Base-by-base conservation (phyloP, 35 echinoderm and acorn worm species). In the Anneissia japonica region DNA sequence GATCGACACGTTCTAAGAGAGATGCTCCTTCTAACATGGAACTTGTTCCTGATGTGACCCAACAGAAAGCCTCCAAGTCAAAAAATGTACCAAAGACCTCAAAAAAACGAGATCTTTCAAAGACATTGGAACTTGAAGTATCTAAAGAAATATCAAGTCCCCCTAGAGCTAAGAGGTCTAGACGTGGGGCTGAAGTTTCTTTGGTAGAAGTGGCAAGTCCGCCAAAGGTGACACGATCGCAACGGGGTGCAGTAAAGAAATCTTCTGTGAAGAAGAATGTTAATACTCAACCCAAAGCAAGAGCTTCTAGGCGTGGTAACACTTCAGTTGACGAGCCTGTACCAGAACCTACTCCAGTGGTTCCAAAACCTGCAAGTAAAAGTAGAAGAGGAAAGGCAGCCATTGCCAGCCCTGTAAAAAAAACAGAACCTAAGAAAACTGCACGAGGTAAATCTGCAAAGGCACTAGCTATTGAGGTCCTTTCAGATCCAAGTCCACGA, bases 341-440 rank as follows among this genome's bases (percentile, higher is more conserved):
- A 35, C 72, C 75, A 56, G 76, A 79, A 73, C 80, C 64, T 77
- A 64, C 4, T 85, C 35, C 31, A 81, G 82, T 29, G 80, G 76
- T 32, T 79, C 89, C 5, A 83, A 80, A 38, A 23, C 94, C 94
- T 3, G 21, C 14, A 97, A 84, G 76, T 93, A 91, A 85, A 93
- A 77, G 19, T 79, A 88, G 39, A 80, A 77, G 28, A 73, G 91
- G 31, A n/a, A 75, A n/a, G 80, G 79, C 87, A 82, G 74, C 74
- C 16, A 34, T n/a, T 13, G 36, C 76, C 37, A 79, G 75, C n/a
- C 74, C 89, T 45, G 21, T 64, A 19, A 64, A 64, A 64, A 82
- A 75, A 75, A 35, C 80, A 46, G 75, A 56, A 45, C 80, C 87
- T 41, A 89, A 77, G 81, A 81, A 83, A 76, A 76, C 87, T 76